phyloP scores from a whole-genome alignment of 2,888 invertebrate species.

The Carcina quercana region DNA sequence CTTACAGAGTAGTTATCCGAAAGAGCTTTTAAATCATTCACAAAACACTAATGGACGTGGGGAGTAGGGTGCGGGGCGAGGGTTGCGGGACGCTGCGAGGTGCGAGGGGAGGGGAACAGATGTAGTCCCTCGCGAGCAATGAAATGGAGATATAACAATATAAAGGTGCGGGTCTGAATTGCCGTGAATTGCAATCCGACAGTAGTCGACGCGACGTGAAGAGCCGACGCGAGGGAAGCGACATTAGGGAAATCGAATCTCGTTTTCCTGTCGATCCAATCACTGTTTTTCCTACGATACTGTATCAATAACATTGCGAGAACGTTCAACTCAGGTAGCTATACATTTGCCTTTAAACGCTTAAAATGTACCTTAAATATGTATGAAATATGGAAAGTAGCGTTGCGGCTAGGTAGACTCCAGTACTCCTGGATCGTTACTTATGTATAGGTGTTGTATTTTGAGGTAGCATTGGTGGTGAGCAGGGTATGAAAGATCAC shows the following conservation, averaged over 20 bases:
- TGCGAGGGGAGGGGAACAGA: constrained; percentile 42
- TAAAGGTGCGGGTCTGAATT: constrained; percentile 64
- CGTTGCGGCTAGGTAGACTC: too few relatives aligned
- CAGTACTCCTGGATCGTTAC: too few relatives aligned
- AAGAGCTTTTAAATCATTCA: constrained; percentile 76
- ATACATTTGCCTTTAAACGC: too few relatives aligned
- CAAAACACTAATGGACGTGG: constrained; percentile 75
- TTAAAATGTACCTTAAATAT: too few relatives aligned
- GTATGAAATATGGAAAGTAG: too few relatives aligned
- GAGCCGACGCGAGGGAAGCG: constrained; percentile 9
- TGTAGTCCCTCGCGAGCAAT: constrained; percentile 66
- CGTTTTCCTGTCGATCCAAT: constrained; percentile 13
- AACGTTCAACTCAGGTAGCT: constrained; percentile 3
- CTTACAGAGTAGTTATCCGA: constrained; percentile 75
- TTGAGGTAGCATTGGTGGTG: too few relatives aligned
- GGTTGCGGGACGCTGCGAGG: constrained; percentile 19
- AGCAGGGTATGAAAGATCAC: too few relatives aligned
- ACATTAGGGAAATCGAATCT: constrained; percentile 18
- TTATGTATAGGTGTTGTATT: too few relatives aligned
- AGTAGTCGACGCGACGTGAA: constrained; percentile 14
- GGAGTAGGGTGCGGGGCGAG: constrained; percentile 36
- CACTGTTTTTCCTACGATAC: constrained; percentile 10
- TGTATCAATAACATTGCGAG: constrained; percentile 7
- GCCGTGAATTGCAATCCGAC: constrained; percentile 52
- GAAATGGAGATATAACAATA: constrained; percentile 71